Conservation (phyloP, 2,797 vertebrate genomes). For the Pachyuromys duprasi region DNA sequence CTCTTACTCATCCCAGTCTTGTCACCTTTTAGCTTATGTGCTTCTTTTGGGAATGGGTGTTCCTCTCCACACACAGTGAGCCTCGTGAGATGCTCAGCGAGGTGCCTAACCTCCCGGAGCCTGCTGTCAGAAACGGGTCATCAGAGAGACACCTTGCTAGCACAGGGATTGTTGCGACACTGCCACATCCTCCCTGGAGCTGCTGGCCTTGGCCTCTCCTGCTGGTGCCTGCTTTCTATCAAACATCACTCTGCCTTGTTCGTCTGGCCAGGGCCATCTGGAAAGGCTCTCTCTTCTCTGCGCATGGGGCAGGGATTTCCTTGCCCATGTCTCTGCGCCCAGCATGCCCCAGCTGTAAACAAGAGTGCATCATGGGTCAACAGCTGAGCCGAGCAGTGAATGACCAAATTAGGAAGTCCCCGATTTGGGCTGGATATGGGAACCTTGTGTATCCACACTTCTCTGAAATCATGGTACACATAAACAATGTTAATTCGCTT, state of each 20-base stretch:
- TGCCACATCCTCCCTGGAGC: not conserved
- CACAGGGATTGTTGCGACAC: not conserved
- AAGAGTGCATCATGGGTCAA: not conserved
- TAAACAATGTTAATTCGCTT: not conserved
- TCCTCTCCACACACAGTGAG: not conserved
- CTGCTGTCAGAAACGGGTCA: not conserved
- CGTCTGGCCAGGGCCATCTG: not conserved
- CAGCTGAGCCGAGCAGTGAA: too few relatives aligned
- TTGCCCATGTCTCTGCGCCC: not conserved
- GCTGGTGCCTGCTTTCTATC: not conserved
- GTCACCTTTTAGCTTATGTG: not conserved
- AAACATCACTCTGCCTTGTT: not conserved
- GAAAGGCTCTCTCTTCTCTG: too few relatives aligned
- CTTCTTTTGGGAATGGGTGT: not conserved
- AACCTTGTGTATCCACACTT: not conserved
- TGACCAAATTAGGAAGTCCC: not conserved
- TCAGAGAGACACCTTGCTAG: too few relatives aligned
- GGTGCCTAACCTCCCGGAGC: not conserved
- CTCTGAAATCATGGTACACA: rapidly evolving
- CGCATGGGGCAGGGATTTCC: not conserved
- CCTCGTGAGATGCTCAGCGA: not conserved
- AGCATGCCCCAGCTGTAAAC: not conserved
- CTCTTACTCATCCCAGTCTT: not conserved
- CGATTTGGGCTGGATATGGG: not conserved
- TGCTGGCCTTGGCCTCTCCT: not conserved